These are phyloP conservation scores for Numida meleagris DNA, from an alignment of 2,113 vertebrate species.

Conservation along the genomic window DNA sequence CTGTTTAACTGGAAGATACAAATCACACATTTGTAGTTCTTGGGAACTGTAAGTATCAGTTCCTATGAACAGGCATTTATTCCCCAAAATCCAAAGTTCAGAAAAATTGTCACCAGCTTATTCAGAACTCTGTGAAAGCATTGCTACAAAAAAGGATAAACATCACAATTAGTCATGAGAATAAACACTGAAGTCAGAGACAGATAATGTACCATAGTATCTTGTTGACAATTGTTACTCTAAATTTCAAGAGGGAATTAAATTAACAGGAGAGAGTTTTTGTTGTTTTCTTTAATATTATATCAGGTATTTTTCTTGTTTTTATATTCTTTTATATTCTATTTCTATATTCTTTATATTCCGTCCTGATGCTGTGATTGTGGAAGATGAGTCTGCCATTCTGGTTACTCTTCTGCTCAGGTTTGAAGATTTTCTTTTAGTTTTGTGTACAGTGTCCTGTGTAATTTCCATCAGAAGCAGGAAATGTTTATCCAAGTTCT, in stretches of 20 bases:
- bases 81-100: background rate
- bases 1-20: background rate
- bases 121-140: conserved; percentile 20
- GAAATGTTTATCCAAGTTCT: conserved; percentile 90
- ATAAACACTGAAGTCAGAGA: conserved; percentile 37
- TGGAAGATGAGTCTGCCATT: background rate
- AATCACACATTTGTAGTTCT: background rate
- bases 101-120: conserved; percentile 7
- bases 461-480: conserved; percentile 83
- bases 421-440: background rate
- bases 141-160: conserved; percentile 49
- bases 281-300: background rate
- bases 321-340: no score
- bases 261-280: background rate
- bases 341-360: no score
- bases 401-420: background rate
- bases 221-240: background rate
- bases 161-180: background rate
- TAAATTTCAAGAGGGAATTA: conserved; percentile 34
- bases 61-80: background rate
- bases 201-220: background rate
- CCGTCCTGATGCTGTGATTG: background rate
- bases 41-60: background rate
- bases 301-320: background rate
- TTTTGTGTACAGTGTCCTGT: conserved; percentile 43